Percentiles rank a stretch among this genome's conserved stretches.
phyloP scores from a whole-genome alignment of 2,888 invertebrate species.

The Acanthosepion esculentum region DNA sequence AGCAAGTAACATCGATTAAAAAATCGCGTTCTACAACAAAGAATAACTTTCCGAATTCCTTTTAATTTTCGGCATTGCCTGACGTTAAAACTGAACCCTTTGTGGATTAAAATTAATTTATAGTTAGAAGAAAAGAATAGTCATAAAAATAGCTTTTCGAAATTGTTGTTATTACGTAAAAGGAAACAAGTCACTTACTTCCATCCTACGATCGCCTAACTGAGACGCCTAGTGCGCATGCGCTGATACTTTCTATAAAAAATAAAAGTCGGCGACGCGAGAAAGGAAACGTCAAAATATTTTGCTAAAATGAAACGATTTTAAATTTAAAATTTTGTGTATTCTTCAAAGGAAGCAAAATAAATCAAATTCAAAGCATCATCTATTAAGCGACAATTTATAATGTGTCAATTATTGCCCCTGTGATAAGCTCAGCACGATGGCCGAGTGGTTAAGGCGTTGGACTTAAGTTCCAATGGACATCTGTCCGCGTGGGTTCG shows the following conservation, averaged over 20 bases:
- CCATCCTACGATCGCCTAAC: neutral
- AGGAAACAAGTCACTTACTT: no score
- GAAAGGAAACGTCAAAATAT: neutral
- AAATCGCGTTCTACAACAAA: no score
- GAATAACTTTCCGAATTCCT: no score
- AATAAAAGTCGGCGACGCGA: neutral
- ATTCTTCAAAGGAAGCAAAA: neutral
- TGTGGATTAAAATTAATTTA: no score
- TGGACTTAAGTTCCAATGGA: slow-evolving; percentile 33
- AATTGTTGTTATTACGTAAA: no score
- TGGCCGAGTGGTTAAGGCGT: slow-evolving; percentile 33
- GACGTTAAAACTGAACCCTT: no score
- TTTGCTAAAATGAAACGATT: neutral
- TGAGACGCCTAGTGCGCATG: neutral
- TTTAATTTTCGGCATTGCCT: no score
- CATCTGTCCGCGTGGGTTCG: slow-evolving; percentile 33
- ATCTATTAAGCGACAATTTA: neutral
- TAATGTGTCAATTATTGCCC: neutral
- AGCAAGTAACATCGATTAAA: no score
- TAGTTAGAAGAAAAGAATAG: no score
- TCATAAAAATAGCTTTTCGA: no score
- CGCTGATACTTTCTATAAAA: neutral
- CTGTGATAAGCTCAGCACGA: slow-evolving; percentile 33
- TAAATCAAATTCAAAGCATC: neutral
- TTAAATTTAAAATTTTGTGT: neutral